Evolutionary conservation across 2,113 vertebrate species (phyloP).

Genomic region (Cryptoleucopteryx plumbea): DNA sequence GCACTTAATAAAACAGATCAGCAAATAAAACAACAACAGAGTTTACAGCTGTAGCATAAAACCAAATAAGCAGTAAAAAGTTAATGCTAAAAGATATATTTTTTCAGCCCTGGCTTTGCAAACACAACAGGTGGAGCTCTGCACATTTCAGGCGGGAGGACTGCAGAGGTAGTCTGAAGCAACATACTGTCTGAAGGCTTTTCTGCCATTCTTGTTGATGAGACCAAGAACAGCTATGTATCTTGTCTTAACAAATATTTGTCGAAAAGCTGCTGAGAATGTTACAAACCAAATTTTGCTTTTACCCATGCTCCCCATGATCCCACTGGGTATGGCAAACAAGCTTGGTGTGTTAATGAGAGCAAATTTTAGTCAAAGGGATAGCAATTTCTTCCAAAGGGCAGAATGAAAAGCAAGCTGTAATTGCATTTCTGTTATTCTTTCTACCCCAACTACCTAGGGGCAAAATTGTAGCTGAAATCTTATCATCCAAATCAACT

Average conservation of each 20-base stretch:
- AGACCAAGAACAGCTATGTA: neutral
- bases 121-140: neutral
- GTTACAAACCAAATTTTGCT: neutral
- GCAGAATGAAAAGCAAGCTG: neutral
- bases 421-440: neutral
- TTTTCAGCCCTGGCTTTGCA: neutral
- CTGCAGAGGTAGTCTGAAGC: neutral
- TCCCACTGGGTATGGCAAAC: neutral
- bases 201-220: neutral
- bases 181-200: neutral
- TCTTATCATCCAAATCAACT: neutral
- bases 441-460: neutral
- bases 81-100: neutral
- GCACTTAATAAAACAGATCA: slow-evolving; percentile 5
- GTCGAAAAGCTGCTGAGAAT: neutral
- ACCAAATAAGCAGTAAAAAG: neutral
- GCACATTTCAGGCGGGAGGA: neutral
- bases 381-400: neutral
- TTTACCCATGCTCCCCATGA: neutral
- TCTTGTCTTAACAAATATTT: neutral
- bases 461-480: neutral
- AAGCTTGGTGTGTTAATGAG: neutral
- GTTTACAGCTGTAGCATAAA: neutral
- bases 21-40: neutral
- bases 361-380: neutral